A percentile compares a stretch with the other conserved stretches of the same genome.
Evolutionary conservation across 2,888 invertebrate genomes (phyloP).

Genomic region (Ormyrus pomaceus): DNA sequence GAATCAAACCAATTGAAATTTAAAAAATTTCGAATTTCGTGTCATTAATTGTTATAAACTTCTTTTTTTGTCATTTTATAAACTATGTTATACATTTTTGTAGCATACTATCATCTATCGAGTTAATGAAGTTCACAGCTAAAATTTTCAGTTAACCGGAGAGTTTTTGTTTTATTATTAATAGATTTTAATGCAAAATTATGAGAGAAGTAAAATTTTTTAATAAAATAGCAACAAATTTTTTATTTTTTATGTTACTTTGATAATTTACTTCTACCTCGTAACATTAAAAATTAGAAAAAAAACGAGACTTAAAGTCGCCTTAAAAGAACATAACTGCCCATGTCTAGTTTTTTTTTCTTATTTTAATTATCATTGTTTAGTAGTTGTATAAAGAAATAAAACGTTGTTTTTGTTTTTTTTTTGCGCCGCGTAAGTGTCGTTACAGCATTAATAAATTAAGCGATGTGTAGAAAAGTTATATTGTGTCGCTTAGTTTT

Average conservation of each 20-base stretch:
- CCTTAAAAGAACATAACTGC: constrained; percentile 33
- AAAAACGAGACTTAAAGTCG: constrained; percentile 27
- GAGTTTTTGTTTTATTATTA: too few species aligned
- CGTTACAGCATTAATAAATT: constrained; percentile 41
- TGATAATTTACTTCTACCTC: neutral
- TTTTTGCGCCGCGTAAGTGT: constrained; percentile 32
- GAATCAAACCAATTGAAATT: too few species aligned
- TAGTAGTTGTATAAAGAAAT: constrained; percentile 54
- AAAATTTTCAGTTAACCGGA: too few species aligned
- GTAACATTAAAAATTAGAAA: neutral
- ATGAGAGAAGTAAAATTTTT: too few species aligned
- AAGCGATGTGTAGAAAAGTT: constrained; percentile 51
- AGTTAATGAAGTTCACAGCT: too few species aligned
- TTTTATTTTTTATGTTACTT: neutral
- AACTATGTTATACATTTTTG: too few species aligned
- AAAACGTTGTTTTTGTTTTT: constrained; percentile 54
- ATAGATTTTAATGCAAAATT: too few species aligned
- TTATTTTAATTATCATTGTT: constrained; percentile 49
- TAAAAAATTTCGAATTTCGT: too few species aligned
- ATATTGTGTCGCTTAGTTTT: constrained; percentile 53
- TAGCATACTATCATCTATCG: too few species aligned
- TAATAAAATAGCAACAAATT: neutral
- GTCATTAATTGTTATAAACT: too few species aligned
- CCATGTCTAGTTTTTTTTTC: constrained; percentile 21
- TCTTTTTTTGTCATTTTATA: too few species aligned